phyloP scores from a whole-genome alignment of 2,113 vertebrate species.

The Pygoscelis adeliae region DNA sequence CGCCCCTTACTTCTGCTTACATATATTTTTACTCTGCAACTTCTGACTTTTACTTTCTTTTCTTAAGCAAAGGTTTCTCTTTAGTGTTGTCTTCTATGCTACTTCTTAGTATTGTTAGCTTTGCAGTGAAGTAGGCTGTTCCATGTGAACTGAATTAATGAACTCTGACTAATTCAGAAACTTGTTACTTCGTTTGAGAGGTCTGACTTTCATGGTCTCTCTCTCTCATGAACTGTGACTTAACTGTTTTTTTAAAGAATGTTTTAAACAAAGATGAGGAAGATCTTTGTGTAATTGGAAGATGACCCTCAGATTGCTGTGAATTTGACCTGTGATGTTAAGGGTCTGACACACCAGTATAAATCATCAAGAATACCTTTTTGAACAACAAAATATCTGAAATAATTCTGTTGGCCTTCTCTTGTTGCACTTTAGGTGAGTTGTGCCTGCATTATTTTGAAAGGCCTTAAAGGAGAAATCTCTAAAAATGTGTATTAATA shows the following conservation, averaged over 20 bases:
- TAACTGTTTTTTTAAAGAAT: not conserved
- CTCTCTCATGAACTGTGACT: not conserved
- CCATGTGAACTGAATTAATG: not conserved
- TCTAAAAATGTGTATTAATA: not conserved
- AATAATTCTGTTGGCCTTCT: not conserved
- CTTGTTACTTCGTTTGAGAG: not conserved
- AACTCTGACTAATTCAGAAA: not conserved
- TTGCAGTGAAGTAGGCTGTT: not conserved
- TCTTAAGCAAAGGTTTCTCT: not conserved
- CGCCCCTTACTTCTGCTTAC: not conserved
- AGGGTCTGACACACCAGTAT: not conserved
- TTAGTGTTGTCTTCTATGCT: not conserved
- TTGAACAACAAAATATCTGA: not conserved
- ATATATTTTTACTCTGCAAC: not conserved
- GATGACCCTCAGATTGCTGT: not conserved
- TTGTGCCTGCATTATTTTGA: not conserved
- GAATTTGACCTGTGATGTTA: not conserved
- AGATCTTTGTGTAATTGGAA: not conserved
- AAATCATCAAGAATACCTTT: not conserved
- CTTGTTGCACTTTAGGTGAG: not conserved
- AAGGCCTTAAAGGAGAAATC: not conserved
- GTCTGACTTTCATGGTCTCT: not conserved
- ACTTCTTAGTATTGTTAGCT: not conserved
- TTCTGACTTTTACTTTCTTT: not conserved
- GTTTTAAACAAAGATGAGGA: not conserved